Percentiles rank a stretch among this genome's conserved stretches.
These are phyloP conservation scores for Hydractinia echinata DNA, from an alignment of 30 jellyfish, hydroid and myxozoan species.

Conservation along the genomic window DNA sequence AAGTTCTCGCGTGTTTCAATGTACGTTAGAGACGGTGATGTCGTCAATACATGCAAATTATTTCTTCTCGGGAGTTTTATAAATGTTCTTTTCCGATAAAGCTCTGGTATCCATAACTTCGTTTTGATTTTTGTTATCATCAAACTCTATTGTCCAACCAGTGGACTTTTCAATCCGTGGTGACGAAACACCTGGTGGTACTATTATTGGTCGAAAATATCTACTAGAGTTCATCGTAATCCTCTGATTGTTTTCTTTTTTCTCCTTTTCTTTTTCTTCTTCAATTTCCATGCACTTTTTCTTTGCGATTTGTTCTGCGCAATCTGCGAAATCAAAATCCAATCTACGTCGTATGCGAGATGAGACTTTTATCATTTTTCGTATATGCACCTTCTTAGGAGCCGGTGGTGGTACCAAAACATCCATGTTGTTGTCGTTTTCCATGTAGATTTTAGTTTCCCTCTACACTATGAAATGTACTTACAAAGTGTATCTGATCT, in stretches of 20 bases:
- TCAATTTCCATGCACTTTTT: background rate
- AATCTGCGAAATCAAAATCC: conserved; percentile 15
- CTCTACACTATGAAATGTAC: background rate
- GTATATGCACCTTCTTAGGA: conserved; percentile 6
- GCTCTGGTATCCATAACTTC: too few species aligned
- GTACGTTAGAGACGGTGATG: too few species aligned
- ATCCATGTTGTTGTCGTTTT: background rate
- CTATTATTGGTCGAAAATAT: conserved; percentile 13
- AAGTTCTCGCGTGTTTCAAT: too few species aligned
- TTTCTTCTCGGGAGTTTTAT: too few species aligned
- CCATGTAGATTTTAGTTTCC: background rate
- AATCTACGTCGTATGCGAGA: conserved; percentile 22
- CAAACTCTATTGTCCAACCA: too few species aligned
- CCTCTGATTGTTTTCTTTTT: conserved; percentile 8
- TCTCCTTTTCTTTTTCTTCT: background rate
- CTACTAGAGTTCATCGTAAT: background rate
- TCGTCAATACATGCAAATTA: too few species aligned
- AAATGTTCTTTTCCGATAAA: too few species aligned
- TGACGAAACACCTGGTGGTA: background rate
- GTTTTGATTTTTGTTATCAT: too few species aligned
- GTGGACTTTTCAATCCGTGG: too few species aligned
- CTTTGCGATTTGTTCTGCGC: background rate
- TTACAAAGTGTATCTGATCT: background rate
- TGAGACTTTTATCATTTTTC: conserved; percentile 14
- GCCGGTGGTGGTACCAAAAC: conserved; percentile 34